Evolutionary conservation across 2,797 vertebrate species (phyloP).

Genomic region (Sebastes aleutianus): DNA sequence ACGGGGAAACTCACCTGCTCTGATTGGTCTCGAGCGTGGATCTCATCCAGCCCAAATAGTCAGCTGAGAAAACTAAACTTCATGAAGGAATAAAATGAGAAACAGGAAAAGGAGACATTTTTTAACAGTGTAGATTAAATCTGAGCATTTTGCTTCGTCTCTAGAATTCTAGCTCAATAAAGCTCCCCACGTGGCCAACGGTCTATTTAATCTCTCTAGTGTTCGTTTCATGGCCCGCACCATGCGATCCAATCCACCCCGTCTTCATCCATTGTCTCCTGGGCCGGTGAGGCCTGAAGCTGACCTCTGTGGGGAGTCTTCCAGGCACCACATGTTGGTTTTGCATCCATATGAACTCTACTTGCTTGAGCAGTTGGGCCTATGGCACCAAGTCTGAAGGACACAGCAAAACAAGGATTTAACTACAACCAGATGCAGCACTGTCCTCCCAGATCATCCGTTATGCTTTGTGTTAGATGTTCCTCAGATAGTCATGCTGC

Average conservation of each 20-base stretch:
- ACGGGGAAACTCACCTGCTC: slow-evolving; percentile 47
- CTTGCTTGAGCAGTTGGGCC: slow-evolving; percentile 62
- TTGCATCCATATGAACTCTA: slow-evolving; percentile 69
- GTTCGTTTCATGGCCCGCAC: slow-evolving; percentile 36
- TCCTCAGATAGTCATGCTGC: slow-evolving; percentile 60
- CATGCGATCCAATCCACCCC: slow-evolving; percentile 37
- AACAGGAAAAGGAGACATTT: slow-evolving; percentile 39
- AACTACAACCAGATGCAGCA: slow-evolving; percentile 74
- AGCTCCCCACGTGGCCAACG: slow-evolving; percentile 23
- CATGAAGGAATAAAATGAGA: slow-evolving; percentile 31
- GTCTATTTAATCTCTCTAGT: slow-evolving; percentile 30
- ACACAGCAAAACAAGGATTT: slow-evolving; percentile 74
- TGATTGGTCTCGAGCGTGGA: slow-evolving; percentile 37
- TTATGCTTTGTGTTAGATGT: slow-evolving; percentile 70
- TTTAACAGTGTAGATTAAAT: slow-evolving; percentile 37
- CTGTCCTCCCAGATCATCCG: slow-evolving; percentile 72
- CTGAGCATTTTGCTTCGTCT: slow-evolving; percentile 30
- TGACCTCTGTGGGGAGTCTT: slow-evolving; percentile 77
- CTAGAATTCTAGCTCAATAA: slow-evolving; percentile 24
- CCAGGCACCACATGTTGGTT: slow-evolving; percentile 74
- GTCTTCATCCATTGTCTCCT: slow-evolving; percentile 65
- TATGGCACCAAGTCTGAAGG: slow-evolving; percentile 74
- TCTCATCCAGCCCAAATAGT: slow-evolving; percentile 53
- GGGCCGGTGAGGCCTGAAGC: slow-evolving; percentile 62
- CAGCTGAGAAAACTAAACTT: slow-evolving; percentile 37